Base-by-base conservation (phyloP, 2,888 invertebrate species). In the Orthonychiurus folsomi region DNA sequence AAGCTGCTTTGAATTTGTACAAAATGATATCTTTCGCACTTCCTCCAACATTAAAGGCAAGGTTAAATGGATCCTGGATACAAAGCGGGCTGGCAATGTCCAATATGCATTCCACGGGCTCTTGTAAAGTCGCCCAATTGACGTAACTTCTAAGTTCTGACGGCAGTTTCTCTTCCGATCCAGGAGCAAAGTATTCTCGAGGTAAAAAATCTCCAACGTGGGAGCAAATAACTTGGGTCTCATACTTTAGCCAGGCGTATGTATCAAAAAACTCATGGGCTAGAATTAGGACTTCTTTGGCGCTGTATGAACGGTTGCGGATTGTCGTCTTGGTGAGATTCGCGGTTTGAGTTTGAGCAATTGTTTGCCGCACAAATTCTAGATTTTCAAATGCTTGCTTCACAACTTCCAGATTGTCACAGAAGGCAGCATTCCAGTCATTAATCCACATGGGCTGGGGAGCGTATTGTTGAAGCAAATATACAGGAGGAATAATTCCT, bases 161-260 rank as follows among this genome's bases (percentile, higher is more conserved):
- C 1, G 68, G 65, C 9, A 70, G 62, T 25, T 28, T 18, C 37
- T 64, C 63, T 54, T 66, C 67, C 50, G 61, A 57, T 1, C 66
- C 67, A 18, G 65, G 59, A 5, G 25, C 12, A 71, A 82, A 81
- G 52, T 74, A 69, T 1, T 66, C 66, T 71, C 77, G 79, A 1
- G 74, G 68, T 18, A 86, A 54, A 0, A 79, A 70, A 25, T 72
- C 70, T 0, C 87, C 88, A 25, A 85, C 75, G 70, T 81, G 82
- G 0, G 87, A 84, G 64, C 85, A 84, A 18, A 88, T 80, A 0
- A 86, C 77, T 28, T 79, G 73, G 0, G 78, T 75, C 0, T 79
- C 78, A 72, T 85, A 87, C 66, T 85, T 78, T 71, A 86, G 86
- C 2, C 75, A 73, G 0, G 79, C 73, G 74, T 85, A 89, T 74